A percentile compares a stretch with the other conserved stretches of the same genome.
phyloP scores from a whole-genome alignment of 1,140 invertebrate species.

The Ruditapes philippinarum region DNA sequence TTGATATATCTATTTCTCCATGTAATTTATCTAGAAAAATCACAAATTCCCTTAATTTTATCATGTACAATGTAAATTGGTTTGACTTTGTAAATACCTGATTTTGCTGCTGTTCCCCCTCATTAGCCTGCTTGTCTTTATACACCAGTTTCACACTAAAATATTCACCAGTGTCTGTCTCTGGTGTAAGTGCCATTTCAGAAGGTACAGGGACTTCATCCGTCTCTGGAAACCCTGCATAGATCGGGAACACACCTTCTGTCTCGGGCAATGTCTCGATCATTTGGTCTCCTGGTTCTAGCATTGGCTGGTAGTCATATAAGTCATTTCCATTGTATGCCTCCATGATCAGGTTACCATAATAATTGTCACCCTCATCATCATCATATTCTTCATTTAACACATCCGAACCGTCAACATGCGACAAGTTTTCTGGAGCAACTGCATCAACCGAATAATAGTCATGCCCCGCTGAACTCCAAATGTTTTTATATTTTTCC shows the following conservation, averaged over 20 bases:
- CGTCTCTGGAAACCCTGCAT: constrained; percentile 41
- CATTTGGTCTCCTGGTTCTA: not conserved
- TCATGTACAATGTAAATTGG: too few species aligned
- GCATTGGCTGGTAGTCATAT: not conserved
- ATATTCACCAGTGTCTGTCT: constrained; percentile 21
- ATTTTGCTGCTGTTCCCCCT: not conserved
- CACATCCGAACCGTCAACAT: not conserved
- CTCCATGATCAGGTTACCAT: constrained; percentile 33
- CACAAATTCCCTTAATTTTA: too few species aligned
- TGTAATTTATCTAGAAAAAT: too few species aligned
- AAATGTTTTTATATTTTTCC: constrained; percentile 62
- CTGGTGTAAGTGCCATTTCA: not conserved
- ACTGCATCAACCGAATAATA: constrained; percentile 31
- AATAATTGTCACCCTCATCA: not conserved
- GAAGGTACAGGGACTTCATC: not conserved
- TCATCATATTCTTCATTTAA: constrained; percentile 42
- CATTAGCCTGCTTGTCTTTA: constrained; percentile 24
- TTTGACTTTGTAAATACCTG: constrained; percentile 28
- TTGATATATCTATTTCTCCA: too few species aligned
- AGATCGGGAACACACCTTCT: not conserved
- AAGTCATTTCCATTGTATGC: constrained; percentile 13
- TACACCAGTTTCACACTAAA: constrained; percentile 63
- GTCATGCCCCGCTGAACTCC: constrained; percentile 61
- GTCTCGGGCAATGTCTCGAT: not conserved
- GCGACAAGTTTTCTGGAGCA: not conserved